These are phyloP conservation scores for Balaeniceps rex DNA, from an alignment of 2,113 vertebrate genomes.

Conservation along the genomic window DNA sequence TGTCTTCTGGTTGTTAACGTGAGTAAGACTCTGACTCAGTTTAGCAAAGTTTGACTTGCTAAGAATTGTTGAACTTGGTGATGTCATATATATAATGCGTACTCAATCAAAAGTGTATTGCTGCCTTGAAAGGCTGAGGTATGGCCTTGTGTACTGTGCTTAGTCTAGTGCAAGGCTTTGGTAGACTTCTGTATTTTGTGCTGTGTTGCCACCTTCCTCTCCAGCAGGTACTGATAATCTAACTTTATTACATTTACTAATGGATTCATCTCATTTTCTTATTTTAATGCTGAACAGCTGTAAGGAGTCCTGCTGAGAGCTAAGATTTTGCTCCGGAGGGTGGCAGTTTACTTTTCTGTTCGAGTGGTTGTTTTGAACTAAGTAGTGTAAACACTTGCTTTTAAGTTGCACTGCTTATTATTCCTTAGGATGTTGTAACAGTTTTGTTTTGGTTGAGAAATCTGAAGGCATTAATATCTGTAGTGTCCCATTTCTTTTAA, in stretches of 20 bases:
- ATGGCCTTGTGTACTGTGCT: background rate
- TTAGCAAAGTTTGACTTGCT: background rate
- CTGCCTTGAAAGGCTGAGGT: background rate
- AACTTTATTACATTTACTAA: constrained; percentile 10
- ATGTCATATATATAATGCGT: background rate
- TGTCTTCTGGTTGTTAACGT: background rate
- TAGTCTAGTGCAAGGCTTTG: background rate
- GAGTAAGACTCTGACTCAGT: background rate
- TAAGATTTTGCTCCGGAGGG: constrained; percentile 46
- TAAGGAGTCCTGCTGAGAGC: constrained; percentile 17
- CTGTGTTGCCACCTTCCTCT: background rate
- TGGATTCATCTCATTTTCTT: background rate
- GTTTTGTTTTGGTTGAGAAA: background rate
- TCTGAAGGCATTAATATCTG: background rate
- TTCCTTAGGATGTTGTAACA: constrained; percentile 1
- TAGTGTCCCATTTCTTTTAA: background rate
- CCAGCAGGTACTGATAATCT: background rate
- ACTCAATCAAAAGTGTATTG: background rate
- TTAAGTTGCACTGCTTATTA: background rate
- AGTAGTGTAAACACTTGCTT: background rate
- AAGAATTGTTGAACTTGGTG: background rate
- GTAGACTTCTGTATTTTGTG: background rate
- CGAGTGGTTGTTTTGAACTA: constrained; percentile 18
- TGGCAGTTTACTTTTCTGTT: constrained; percentile 43
- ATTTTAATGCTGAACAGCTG: constrained; percentile 65